phyloP scores from a whole-genome alignment of 2,113 vertebrate species.

The Cephalopholis sonnerati region DNA sequence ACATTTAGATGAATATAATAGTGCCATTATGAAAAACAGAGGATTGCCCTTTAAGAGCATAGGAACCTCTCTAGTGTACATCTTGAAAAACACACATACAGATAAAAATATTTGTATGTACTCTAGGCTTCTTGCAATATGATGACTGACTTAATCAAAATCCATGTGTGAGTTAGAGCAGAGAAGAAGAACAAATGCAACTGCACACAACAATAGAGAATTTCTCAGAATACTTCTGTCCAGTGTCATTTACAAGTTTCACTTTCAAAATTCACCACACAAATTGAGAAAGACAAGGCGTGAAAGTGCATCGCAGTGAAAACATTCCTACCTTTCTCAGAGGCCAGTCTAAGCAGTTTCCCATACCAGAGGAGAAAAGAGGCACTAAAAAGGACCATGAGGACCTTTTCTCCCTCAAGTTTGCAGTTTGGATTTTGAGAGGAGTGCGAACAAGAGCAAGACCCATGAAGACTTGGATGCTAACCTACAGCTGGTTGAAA shows the following conservation, averaged over 20 bases:
- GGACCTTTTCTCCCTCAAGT: constrained; percentile 81
- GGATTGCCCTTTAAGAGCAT: too few relatives aligned
- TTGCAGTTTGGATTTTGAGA: constrained; percentile 77
- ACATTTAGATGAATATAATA: too few relatives aligned
- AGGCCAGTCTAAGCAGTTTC: constrained; percentile 94
- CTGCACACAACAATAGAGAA: background rate
- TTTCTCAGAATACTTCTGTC: background rate
- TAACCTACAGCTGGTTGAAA: constrained; percentile 26
- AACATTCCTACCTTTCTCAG: constrained; percentile 89
- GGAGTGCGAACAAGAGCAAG: constrained; percentile 84
- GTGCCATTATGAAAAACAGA: too few relatives aligned
- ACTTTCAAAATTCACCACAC: constrained; percentile 15
- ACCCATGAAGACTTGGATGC: constrained; percentile 72
- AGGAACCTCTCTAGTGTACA: too few relatives aligned
- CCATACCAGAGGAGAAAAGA: constrained; percentile 86
- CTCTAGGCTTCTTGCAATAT: background rate
- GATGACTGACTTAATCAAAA: background rate
- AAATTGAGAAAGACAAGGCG: background rate
- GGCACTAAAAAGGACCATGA: constrained; percentile 80
- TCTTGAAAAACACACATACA: background rate
- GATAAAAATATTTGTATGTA: background rate
- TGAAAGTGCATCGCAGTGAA: background rate
- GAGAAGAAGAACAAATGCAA: constrained; percentile 3
- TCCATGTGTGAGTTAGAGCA: background rate
- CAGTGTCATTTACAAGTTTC: background rate